Base-by-base conservation (phyloP, 2,888 invertebrate genomes). In the Drosophila pegasa region DNA sequence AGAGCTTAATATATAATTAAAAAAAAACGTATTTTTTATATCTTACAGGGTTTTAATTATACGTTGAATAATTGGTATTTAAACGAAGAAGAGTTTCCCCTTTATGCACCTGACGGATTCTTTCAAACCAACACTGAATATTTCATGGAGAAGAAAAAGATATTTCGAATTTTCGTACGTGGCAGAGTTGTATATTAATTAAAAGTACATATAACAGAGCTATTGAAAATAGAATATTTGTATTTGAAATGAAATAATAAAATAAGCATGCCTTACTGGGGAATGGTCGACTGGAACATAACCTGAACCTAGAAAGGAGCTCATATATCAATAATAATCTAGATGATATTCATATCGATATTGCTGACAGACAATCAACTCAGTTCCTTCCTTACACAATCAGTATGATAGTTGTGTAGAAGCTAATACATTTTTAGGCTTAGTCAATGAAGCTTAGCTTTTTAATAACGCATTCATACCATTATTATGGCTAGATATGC, bases 1-100 rank as follows among this genome's bases (percentile, higher is more conserved):
- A n/a, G 2, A 8, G 25, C 1, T 43, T 25, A 6, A 29, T 12
- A 18, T 10, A 22, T 27, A 18, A 18, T 18, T 20, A 9, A n/a
- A 22, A 33, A n/a, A 29, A 12, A 20, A 9, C 18, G 2, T 38
- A 31, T 22, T 8, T 7, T 7, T n/a, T 3, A 6, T 3, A 5
- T 22, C 47, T 14, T 7, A 0, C 27, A 80, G 80, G n/a, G 71
- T 0, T 43, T 62, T 0, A 80, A 61, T 27, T 83, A 80, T 16
- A 62, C 63, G 5, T 8, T 80, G 0, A 29, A 7, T 9, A 64
- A 80, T 16, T 80, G 78, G 75, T 56, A 56, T 64, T 9, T 81
- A 18, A 48, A 77, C 10, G 81, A 80, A 29, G 2, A 55, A 20
- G 69, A 67, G 3, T 61, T 83, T 27, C 86, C 80, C 5, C 5